Evolutionary conservation across 2,888 invertebrate genomes (phyloP).

Genomic region (Xylocampa areola): DNA sequence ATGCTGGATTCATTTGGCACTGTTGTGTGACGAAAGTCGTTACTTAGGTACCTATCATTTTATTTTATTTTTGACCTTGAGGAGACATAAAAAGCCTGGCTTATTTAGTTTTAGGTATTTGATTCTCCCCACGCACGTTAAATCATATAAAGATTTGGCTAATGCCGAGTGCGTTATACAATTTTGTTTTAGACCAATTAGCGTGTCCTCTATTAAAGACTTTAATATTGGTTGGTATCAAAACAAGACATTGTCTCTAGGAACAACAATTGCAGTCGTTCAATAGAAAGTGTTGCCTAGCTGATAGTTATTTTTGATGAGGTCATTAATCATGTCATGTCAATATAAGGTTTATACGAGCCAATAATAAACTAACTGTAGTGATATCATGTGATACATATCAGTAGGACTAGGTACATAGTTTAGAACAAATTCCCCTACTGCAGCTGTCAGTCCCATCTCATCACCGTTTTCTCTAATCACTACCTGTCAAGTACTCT

Average conservation of each 20-base stretch:
- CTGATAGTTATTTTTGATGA: constrained; percentile 27
- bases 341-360: constrained; percentile 3
- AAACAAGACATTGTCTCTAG: constrained; percentile 38
- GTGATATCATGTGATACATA: too few relatives aligned
- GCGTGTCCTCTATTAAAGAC: background rate
- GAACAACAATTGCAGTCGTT: constrained; percentile 23
- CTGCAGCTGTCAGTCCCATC: too few relatives aligned
- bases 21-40: constrained; percentile 48
- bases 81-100: constrained; percentile 47
- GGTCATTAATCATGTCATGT: constrained; percentile 32
- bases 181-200: background rate
- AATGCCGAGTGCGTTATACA: constrained; percentile 22
- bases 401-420: too few relatives aligned
- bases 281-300: constrained; percentile 10
- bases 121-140: constrained; percentile 54
- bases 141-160: constrained; percentile 22
- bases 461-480: too few relatives aligned
- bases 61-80: constrained; percentile 53
- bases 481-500: too few relatives aligned
- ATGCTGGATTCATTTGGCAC: constrained; percentile 30
- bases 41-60: constrained; percentile 41
- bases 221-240: constrained; percentile 20
- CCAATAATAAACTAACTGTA: constrained; percentile 11
- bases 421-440: too few relatives aligned
- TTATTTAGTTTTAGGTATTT: constrained; percentile 55